Conservation (phyloP, 2,888 invertebrate species). For the Linnaemya vulpina region DNA sequence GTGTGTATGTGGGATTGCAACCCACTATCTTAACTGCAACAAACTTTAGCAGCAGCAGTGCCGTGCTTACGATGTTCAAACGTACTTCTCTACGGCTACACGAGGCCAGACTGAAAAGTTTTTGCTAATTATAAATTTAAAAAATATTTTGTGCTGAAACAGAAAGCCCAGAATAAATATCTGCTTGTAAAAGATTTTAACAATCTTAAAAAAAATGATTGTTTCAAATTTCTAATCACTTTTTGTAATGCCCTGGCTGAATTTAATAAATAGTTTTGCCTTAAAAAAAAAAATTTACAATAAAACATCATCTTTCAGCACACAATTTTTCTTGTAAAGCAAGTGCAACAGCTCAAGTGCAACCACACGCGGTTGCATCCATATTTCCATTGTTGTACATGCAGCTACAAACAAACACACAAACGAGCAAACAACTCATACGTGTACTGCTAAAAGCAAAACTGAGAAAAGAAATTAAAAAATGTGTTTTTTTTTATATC, state of each 20-base stretch:
- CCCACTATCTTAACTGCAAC: conserved; percentile 39
- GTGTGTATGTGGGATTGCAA: conserved; percentile 2
- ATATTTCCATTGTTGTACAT: background rate
- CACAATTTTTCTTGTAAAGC: conserved; percentile 31
- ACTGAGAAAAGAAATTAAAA: conserved; percentile 5
- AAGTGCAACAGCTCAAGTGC: conserved; percentile 31
- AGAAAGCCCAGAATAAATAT: no score
- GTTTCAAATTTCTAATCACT: background rate
- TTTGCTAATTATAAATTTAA: no score
- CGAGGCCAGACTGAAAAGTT: background rate
- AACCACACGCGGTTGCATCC: conserved; percentile 11
- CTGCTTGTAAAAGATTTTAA: no score
- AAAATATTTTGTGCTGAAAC: no score
- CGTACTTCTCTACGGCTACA: background rate
- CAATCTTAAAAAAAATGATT: background rate
- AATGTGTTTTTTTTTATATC: conserved; percentile 23
- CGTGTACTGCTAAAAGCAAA: background rate
- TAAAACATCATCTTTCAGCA: conserved; percentile 52
- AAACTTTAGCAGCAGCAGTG: conserved; percentile 8
- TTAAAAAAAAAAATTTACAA: conserved; percentile 13
- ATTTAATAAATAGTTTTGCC: conserved; percentile 1
- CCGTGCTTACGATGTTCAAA: conserved; percentile 2
- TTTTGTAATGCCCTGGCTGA: background rate
- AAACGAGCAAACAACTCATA: background rate
- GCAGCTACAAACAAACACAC: background rate